Conservation (phyloP, 1,140 invertebrate genomes). For the Dermatophagoides farinae region DNA sequence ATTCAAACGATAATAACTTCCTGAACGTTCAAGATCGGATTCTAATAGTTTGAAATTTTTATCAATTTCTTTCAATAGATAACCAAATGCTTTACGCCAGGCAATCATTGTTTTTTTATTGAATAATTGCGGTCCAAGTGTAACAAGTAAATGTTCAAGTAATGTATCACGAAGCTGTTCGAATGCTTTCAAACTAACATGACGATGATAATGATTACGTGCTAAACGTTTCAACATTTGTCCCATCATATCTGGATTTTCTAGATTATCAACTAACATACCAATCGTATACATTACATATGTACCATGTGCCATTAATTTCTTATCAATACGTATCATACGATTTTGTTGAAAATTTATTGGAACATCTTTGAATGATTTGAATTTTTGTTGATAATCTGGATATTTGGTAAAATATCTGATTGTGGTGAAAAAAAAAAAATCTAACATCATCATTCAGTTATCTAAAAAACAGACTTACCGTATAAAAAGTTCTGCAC, state of each 20-base stretch:
- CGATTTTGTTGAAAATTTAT: conserved; percentile 26
- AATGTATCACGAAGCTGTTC: conserved; percentile 29
- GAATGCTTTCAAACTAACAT: conserved; percentile 31
- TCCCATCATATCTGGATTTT: conserved; percentile 38
- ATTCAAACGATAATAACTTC: conserved; percentile 1
- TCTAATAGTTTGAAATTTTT: background rate
- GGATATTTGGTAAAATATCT: conserved; percentile 43
- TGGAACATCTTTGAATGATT: conserved; percentile 29
- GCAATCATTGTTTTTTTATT: conserved; percentile 26
- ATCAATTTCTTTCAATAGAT: background rate
- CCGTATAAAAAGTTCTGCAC: background rate
- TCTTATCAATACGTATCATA: conserved; percentile 32
- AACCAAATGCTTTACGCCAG: conserved; percentile 29
- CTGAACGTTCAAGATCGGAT: background rate
- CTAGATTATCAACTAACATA: conserved; percentile 39
- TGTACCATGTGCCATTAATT: conserved; percentile 43
- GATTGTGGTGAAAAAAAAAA: conserved; percentile 2
- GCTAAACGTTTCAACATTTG: conserved; percentile 39
- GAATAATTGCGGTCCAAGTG: conserved; percentile 27
- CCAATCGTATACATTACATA: conserved; percentile 41
- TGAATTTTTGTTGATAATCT: conserved; percentile 37
- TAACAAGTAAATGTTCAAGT: conserved; percentile 25
- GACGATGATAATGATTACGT: conserved; percentile 35
- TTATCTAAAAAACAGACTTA: background rate
- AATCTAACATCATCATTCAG: background rate